Conservation (phyloP, 2,797 vertebrate species). For the Erethizon dorsatum region DNA sequence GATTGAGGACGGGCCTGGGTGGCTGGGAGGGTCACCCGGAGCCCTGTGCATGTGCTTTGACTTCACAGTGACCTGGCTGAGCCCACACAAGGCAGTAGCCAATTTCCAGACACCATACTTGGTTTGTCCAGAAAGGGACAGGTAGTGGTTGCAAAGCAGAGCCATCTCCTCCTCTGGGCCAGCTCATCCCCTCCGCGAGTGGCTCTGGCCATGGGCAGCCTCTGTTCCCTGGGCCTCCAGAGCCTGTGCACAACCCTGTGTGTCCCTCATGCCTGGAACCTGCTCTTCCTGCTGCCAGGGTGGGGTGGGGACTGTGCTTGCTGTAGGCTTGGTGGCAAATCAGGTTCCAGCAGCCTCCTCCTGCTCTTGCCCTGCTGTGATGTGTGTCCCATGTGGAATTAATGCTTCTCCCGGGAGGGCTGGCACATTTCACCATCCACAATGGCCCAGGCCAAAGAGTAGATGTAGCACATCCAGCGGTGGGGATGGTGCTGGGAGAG, state of each 20-base stretch:
- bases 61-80: not conserved
- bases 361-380: not conserved
- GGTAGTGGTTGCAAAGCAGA: not conserved
- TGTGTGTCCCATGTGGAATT: not conserved
- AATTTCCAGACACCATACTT: not conserved
- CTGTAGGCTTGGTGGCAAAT: not conserved
- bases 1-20: not conserved
- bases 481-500: not conserved
- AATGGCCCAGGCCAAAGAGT: not conserved
- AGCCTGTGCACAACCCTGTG: too few relatives aligned
- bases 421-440: not conserved
- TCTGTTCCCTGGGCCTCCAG: not conserved
- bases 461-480: not conserved
- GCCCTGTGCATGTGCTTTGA: not conserved
- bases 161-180: not conserved
- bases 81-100: not conserved
- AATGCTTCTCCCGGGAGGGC: not conserved
- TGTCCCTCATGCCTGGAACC: not conserved
- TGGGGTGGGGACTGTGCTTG: not conserved
- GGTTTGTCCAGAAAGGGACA: not conserved
- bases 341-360: not conserved
- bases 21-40: not conserved
- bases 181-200: not conserved
- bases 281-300: not conserved
- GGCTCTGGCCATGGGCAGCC: not conserved